phyloP scores from a whole-genome alignment of 2,797 vertebrate genomes.

The Micromesistius poutassou region DNA sequence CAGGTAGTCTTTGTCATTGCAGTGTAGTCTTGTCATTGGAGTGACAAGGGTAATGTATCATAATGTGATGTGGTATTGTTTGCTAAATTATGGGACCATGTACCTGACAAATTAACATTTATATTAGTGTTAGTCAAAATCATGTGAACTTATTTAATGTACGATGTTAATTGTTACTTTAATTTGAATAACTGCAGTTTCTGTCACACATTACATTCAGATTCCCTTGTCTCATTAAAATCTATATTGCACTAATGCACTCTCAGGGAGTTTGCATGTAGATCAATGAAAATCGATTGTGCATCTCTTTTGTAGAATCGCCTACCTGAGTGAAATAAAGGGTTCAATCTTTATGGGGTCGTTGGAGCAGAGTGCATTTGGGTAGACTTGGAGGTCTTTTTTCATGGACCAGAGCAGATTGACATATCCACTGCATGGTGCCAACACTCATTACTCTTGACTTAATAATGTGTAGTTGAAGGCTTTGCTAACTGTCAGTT shows the following conservation, averaged over 20 bases:
- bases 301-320: background rate
- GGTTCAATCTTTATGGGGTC: background rate
- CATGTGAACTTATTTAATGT: background rate
- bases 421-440: background rate
- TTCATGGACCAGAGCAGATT: no score
- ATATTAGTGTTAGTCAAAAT: background rate
- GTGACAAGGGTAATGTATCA: background rate
- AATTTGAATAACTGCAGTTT: background rate
- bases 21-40: no score
- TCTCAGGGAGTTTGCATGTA: background rate
- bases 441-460: background rate
- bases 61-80: background rate
- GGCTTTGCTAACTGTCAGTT: background rate
- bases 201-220: background rate
- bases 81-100: background rate
- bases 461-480: background rate
- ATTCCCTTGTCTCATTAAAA: background rate
- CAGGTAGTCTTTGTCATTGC: background rate
- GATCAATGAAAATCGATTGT: background rate
- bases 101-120: background rate
- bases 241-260: background rate
- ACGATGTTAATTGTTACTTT: background rate
- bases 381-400: background rate
- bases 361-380: background rate
- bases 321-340: background rate